Evolutionary conservation across 2,888 invertebrate genomes (phyloP).

Genomic region (Cerastoderma edule): DNA sequence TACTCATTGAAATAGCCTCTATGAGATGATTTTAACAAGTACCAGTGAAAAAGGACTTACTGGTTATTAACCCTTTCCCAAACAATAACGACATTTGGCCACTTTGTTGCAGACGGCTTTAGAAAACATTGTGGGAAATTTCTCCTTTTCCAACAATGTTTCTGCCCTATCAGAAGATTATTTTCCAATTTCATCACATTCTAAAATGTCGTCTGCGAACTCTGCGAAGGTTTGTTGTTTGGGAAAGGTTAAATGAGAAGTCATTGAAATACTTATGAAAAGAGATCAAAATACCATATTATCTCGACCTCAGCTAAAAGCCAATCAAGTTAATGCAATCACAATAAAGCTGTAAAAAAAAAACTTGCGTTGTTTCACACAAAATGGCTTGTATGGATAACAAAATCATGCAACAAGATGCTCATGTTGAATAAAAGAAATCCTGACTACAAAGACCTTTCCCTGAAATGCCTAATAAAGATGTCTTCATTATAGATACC

Average conservation of each 20-base stretch:
- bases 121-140: neutral
- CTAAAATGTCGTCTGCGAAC: neutral
- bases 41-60: neutral
- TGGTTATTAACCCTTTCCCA: neutral
- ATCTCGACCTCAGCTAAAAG: neutral
- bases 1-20: neutral
- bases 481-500: no score
- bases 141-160: neutral
- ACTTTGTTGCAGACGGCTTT: neutral
- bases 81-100: neutral
- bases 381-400: no score
- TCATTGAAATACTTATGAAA: neutral
- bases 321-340: neutral
- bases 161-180: neutral
- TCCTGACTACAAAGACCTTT: no score
- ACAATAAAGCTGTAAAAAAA: no score
- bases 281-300: neutral
- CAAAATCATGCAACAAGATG: no score
- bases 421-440: no score
- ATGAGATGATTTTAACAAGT: neutral
- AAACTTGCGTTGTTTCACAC: no score
- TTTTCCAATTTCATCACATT: neutral
- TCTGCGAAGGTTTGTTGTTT: neutral
- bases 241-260: neutral
- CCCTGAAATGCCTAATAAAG: no score